phyloP scores from a whole-genome alignment of 2,113 vertebrate genomes.

The Ceuthmochares aereus region DNA sequence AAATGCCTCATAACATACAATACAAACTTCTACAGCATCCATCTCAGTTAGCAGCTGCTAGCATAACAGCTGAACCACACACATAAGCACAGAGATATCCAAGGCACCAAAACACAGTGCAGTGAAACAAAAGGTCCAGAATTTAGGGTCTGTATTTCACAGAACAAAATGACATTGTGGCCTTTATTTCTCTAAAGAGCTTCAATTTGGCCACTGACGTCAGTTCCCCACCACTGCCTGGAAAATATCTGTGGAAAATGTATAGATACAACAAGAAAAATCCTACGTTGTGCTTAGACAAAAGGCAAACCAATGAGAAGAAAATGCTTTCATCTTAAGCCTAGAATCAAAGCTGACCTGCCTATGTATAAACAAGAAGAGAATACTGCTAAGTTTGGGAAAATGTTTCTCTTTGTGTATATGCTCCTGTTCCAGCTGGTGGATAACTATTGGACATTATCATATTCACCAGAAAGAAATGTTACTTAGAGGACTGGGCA shows the following conservation, averaged over 20 bases:
- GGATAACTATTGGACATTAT: not conserved
- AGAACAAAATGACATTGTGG: not conserved
- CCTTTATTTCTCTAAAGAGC: not conserved
- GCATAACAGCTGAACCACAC: slow-evolving; percentile 63
- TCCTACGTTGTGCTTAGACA: not conserved
- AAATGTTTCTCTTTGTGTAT: not conserved
- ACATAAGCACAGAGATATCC: slow-evolving; percentile 26
- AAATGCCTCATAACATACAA: slow-evolving; percentile 69
- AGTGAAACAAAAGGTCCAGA: not conserved
- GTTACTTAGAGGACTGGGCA: not conserved
- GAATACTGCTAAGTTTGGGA: not conserved
- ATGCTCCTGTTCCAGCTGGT: not conserved
- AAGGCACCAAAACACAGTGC: not conserved
- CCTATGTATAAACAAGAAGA: not conserved
- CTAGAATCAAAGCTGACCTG: not conserved
- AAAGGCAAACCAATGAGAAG: not conserved
- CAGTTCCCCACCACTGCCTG: not conserved
- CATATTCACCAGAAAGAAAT: not conserved
- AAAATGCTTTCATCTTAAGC: not conserved
- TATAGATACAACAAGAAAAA: not conserved
- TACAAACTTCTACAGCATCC: slow-evolving; percentile 47
- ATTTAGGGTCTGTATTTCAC: not conserved
- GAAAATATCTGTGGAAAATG: not conserved
- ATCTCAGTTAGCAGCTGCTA: slow-evolving; percentile 61
- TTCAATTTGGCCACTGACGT: not conserved